These are phyloP conservation scores for Lepeophtheirus nordmannii DNA, from an alignment of 2,888 invertebrate genomes.

Conservation along the genomic window DNA sequence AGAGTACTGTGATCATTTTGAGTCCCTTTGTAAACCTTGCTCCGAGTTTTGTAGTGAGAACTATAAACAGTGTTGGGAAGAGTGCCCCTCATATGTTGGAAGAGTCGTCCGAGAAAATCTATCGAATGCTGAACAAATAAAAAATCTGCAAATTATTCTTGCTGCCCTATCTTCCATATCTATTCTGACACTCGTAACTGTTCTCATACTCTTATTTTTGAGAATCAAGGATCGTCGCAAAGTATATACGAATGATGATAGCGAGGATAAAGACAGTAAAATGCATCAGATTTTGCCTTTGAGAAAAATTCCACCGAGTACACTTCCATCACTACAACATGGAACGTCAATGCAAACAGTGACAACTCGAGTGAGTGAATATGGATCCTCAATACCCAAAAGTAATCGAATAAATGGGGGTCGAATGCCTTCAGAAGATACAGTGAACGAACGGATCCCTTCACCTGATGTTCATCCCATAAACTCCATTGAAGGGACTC, in stretches of 20 bases:
- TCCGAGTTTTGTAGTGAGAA: background rate
- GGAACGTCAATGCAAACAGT: constrained; percentile 5
- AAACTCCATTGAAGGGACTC: background rate
- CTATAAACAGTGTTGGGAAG: background rate
- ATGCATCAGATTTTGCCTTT: background rate
- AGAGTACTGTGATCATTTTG: background rate
- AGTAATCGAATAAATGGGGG: background rate
- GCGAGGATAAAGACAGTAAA: background rate
- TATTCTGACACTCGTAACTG: background rate
- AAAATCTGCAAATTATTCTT: background rate
- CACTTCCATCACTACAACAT: background rate
- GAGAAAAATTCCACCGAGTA: background rate
- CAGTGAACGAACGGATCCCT: background rate
- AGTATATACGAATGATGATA: background rate
- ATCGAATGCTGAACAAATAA: background rate
- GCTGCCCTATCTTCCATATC: background rate
- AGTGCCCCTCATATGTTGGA: background rate
- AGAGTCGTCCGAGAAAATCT: background rate
- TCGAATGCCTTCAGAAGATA: constrained; percentile 3
- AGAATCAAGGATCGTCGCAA: background rate
- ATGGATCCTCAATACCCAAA: background rate
- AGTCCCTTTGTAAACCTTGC: background rate
- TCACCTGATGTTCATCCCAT: background rate
- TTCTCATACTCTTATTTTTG: background rate
- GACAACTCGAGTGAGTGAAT: background rate